Evolutionary conservation across 2,797 vertebrate genomes (phyloP), one percentile per base, ranked within the genome.

Genomic region (Chelon auratus): DNA sequence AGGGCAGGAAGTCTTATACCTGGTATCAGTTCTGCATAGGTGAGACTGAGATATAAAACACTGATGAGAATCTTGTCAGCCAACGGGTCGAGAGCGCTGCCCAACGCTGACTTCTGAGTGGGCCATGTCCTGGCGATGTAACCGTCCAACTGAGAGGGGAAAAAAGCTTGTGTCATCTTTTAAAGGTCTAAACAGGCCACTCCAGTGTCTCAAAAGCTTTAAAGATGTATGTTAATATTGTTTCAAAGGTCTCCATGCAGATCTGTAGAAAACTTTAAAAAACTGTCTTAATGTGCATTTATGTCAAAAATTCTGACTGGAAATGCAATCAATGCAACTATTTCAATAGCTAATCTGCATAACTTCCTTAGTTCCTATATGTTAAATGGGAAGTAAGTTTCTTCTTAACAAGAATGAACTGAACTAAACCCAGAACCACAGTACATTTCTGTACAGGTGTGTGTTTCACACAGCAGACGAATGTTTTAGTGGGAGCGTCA

Each of bases 11-110:
- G 11, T 15, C 42, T 64, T 87, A 86, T 94, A 99, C 98, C 97
- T 97, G 98, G 98, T 88, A 99, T 99, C 62, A 99, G 95, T 36
- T 95, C 94, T 78, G 97, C 95, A 75, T 95, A 99, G 50, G 97
- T 99, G 40, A 99, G 93, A 90, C 97, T 97, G 82, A 98, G 62
- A 0, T 99, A 99, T 71, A 99, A 94, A 82, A 98, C 80, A 36
- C 98, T 99, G 95, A 99, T 97, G 75, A 99, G 97, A 66, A 99
- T 97, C 94, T 99, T 99, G 91, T 99, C 98, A 50, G 98, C 98
- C 91, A 99, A 78, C 18, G 98, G 98, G 90, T 99, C 98, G 2
- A 99, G 96, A 87, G 97, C 97, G 55, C 98, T 99, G 88, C 98
- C 98, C 93, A 99, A 70, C 3, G 95, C 98, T 0, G 98, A 99